These are phyloP conservation scores for Xenus cinereus DNA, from an alignment of 2,113 vertebrate species.

Conservation along the genomic window DNA sequence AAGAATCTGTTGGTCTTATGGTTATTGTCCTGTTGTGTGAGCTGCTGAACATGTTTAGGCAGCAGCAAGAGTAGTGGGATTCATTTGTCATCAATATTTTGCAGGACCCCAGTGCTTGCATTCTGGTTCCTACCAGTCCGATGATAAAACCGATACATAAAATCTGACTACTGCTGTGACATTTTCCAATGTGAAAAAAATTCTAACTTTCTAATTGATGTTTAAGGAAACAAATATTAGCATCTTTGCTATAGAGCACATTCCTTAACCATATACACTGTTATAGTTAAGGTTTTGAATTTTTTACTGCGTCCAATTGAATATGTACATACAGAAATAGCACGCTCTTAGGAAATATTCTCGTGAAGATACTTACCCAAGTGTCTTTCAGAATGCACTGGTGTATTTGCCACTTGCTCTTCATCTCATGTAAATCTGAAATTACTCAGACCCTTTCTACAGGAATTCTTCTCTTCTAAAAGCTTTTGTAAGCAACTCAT, in stretches of 20 bases:
- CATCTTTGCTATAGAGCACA: not conserved
- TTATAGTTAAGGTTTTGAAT: not conserved
- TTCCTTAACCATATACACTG: not conserved
- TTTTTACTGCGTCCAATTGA: not conserved
- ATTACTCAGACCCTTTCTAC: not conserved
- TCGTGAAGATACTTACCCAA: not conserved
- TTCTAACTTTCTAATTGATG: not conserved
- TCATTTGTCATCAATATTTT: not conserved
- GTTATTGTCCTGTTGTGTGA: fast-evolving
- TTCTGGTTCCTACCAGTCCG: not conserved
- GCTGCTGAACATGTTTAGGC: not conserved
- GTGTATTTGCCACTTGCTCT: not conserved
- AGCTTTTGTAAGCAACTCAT: not conserved
- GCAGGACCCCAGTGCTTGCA: not conserved
- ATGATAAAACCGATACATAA: not conserved
- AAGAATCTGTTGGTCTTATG: not conserved
- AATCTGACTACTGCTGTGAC: not conserved
- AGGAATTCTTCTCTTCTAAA: not conserved
- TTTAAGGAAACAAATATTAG: not conserved
- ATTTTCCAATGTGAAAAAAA: not conserved
- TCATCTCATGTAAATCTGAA: not conserved
- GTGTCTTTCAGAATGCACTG: not conserved
- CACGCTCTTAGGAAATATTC: not conserved
- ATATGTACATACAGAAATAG: not conserved
- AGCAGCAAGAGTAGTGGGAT: not conserved